Evolutionary conservation across 1,140 invertebrate species (phyloP), one percentile per base, ranked within the genome.

Genomic region (Dendrolimus kikuchii): DNA sequence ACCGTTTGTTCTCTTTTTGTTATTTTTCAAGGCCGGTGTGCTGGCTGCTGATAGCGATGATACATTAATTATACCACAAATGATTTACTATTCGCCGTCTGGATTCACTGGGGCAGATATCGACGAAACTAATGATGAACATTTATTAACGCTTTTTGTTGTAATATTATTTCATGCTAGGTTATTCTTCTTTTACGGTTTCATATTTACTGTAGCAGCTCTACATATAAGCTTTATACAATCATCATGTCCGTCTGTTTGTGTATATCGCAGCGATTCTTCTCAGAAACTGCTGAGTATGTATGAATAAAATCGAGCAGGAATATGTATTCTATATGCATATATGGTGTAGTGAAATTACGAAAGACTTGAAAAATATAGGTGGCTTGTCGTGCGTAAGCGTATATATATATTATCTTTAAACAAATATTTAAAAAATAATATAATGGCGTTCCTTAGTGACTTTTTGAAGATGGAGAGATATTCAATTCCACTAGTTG

Each of bases 61-160:
- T 52, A 52, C 53, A 59, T 59, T 55, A 51, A 51, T 59, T 51
- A 59, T 41, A 51, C 42, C 53, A 40, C 40, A 44, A 37, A 55
- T 59, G 53, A 59, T 59, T 59, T 59, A 55, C 7, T 59, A 41
- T 43, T 42, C 39, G 40, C 10, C 38, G 48, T 51, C 53, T 40
- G 40, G 46, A 59, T 48, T 55, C 38, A 40, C 49, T 23, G 44
- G 57, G 43, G 41, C 49, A 46, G 45, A 59, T 52, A 47, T 44
- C 44, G 57, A 52, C 53, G 38, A 51, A 46, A 59, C 57, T 55
- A 59, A 59, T 59, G 52, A 51, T 38, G 40, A 36, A 42, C 47
- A 51, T 55, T 54, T 55, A 49, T 38, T 44, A 45, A 23, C 38
- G 23, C 6, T 9, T n/a, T 53, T 45, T 57, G 42, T 38, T 39